Conservation (phyloP, 1,140 invertebrate genomes). For the Polypedilum pembai region DNA sequence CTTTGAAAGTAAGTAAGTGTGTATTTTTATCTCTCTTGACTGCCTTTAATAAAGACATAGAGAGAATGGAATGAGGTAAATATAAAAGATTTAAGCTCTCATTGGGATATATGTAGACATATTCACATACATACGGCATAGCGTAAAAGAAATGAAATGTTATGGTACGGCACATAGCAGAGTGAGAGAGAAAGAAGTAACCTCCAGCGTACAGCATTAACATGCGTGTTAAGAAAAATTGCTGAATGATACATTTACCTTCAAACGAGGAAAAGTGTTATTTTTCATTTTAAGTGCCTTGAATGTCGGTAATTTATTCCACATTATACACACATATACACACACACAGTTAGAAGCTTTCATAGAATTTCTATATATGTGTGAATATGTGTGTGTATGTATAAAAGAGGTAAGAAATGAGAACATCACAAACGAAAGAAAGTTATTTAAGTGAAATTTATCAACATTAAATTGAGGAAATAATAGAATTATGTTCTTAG, state of each 20-base stretch:
- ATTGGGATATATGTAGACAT: constrained; percentile 8
- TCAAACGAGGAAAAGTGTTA: constrained; percentile 22
- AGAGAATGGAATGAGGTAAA: too few relatives aligned
- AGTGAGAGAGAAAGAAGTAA: not conserved
- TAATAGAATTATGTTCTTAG: too few relatives aligned
- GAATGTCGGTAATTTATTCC: constrained; percentile 26
- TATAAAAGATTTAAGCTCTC: constrained; percentile 4
- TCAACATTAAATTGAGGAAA: not conserved
- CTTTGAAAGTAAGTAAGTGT: too few relatives aligned
- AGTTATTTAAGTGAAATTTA: constrained; percentile 19
- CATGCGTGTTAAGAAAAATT: constrained; percentile 4
- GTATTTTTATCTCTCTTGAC: too few relatives aligned
- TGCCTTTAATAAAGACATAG: too few relatives aligned
- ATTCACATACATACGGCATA: not conserved
- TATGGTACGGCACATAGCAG: not conserved
- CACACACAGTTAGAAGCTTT: not conserved
- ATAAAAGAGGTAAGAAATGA: not conserved
- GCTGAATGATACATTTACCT: constrained; percentile 27
- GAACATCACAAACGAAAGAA: constrained; percentile 17
- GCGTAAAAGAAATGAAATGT: not conserved
- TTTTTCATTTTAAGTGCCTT: constrained; percentile 25
- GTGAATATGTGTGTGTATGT: not conserved
- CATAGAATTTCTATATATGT: not conserved
- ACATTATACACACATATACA: constrained; percentile 4
- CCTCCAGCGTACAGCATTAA: not conserved